Evolutionary conservation across 35 echinoderm and acorn worm species (phyloP).

Genomic region (Ophioderma brevispina): DNA sequence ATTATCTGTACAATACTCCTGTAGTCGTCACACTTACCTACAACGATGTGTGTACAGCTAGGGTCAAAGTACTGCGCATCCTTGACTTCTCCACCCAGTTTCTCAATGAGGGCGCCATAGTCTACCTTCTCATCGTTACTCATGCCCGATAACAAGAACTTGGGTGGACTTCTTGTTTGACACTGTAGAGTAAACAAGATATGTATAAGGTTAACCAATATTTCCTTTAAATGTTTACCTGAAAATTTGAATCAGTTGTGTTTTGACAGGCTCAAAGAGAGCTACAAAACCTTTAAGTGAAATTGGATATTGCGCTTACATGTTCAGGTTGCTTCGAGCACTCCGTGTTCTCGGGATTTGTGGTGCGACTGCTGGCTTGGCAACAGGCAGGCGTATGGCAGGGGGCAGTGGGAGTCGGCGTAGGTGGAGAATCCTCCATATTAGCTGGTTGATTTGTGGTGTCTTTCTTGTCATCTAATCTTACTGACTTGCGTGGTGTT

Average conservation of each 20-base stretch:
- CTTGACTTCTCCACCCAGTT: conserved; percentile 83
- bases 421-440: conserved; percentile 36
- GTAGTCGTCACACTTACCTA: conserved; percentile 72
- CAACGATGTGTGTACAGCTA: conserved; percentile 90
- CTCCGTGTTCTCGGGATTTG: conserved; percentile 29
- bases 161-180: conserved; percentile 20
- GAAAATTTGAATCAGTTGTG: too few species aligned
- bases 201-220: too few species aligned
- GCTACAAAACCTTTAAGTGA: too few species aligned
- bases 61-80: conserved; percentile 82
- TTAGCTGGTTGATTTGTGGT: not conserved
- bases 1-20: too few species aligned
- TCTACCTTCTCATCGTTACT: conserved; percentile 87
- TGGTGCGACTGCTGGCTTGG: conserved; percentile 82
- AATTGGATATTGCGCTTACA: not conserved
- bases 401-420: conserved; percentile 53
- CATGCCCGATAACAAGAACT: conserved; percentile 81
- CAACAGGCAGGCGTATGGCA: conserved; percentile 83
- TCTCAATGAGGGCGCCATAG: conserved; percentile 89
- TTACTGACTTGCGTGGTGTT: not conserved
- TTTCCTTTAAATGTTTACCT: too few species aligned
- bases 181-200: not conserved
- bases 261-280: too few species aligned
- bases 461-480: not conserved
- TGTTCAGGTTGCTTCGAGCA: conserved; percentile 19